Percentiles rank a stretch among this genome's conserved stretches.
Evolutionary conservation across 2,113 vertebrate species (phyloP).

Genomic region (Nicator chloris): DNA sequence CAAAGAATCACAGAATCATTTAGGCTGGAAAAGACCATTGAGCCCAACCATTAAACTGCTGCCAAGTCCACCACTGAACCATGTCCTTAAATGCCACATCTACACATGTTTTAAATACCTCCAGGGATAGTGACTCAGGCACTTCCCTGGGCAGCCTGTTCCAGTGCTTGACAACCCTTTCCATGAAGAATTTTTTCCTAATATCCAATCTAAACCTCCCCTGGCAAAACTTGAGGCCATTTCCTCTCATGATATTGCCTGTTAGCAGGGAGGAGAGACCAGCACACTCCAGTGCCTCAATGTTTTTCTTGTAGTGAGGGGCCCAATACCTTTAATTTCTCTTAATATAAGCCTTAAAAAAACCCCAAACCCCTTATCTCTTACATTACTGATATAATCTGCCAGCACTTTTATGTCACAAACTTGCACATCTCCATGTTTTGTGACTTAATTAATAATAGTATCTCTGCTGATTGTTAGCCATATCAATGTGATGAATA

Average conservation of each 20-base stretch:
- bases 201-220: not conserved
- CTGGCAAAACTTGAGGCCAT: not conserved
- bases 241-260: not conserved
- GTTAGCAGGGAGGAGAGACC: not conserved
- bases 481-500: not conserved
- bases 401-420: not conserved
- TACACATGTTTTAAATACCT: not conserved
- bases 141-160: not conserved
- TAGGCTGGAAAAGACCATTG: not conserved
- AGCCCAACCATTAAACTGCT: not conserved
- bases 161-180: not conserved
- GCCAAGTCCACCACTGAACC: not conserved
- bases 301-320: not conserved
- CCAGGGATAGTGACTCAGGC: not conserved
- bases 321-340: not conserved
- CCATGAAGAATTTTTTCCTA: not conserved
- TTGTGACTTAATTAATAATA: not conserved
- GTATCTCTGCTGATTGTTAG: not conserved
- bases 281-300: not conserved
- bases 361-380: accelerated
- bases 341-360: not conserved
- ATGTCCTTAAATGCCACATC: not conserved
- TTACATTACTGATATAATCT: not conserved
- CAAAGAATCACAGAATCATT: not conserved
- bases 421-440: not conserved